Conservation (phyloP, 1,140 invertebrate genomes). For the Solenopsis invicta region DNA sequence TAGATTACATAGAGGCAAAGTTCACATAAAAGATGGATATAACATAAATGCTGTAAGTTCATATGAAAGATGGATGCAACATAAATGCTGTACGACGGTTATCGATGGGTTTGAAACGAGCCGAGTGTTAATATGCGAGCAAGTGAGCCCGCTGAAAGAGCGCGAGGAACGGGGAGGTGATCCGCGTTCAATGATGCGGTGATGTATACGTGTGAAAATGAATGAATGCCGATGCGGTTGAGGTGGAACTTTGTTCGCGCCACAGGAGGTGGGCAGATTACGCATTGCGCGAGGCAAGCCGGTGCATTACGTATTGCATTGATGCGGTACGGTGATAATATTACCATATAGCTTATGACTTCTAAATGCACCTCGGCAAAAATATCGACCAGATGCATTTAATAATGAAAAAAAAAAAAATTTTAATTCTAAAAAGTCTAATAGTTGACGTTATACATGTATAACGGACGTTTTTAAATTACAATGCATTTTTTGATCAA, state of each 20-base stretch:
- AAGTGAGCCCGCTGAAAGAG: neutral
- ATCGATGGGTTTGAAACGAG: slow-evolving; percentile 23
- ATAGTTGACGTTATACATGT: neutral
- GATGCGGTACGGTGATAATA: neutral
- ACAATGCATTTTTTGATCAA: neutral
- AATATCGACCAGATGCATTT: neutral
- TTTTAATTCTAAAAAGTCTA: neutral
- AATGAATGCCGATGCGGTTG: slow-evolving; percentile 47
- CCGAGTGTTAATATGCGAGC: neutral
- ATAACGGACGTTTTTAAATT: neutral
- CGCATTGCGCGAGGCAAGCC: slow-evolving; percentile 9
- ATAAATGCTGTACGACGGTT: neutral
- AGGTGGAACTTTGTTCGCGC: slow-evolving; percentile 18
- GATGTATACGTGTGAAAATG: slow-evolving; percentile 45
- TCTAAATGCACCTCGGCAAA: neutral
- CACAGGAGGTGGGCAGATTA: slow-evolving; percentile 2
- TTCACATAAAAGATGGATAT: neutral
- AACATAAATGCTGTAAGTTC: neutral
- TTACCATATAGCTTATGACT: neutral
- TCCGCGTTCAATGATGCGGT: slow-evolving; percentile 6
- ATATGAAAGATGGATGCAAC: neutral
- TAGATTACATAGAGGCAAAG: neutral
- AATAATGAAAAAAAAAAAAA: neutral
- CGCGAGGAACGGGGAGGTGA: neutral
- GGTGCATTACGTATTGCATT: slow-evolving; percentile 23